phyloP scores from a whole-genome alignment of 2,113 vertebrate genomes.

The Callospermophilus lateralis region DNA sequence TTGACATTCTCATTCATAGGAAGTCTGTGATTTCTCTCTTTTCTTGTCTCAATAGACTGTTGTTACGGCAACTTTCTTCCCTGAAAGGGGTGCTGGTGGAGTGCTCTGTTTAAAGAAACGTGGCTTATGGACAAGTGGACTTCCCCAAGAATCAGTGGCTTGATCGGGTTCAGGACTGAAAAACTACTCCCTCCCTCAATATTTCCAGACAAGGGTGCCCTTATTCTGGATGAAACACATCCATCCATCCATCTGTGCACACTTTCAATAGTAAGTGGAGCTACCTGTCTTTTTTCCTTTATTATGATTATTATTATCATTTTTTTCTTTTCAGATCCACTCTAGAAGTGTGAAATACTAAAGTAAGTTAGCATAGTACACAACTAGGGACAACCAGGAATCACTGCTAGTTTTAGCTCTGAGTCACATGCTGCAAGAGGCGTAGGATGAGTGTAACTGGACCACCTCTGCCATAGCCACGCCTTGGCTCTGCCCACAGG shows the following conservation, averaged over 20 bases:
- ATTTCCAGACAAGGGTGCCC: neutral
- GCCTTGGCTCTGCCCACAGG: no score
- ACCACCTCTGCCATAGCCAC: neutral
- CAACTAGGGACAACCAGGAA: neutral
- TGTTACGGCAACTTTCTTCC: neutral
- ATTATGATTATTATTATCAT: neutral
- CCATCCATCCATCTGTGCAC: neutral
- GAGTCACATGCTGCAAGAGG: neutral
- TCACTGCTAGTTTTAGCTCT: neutral
- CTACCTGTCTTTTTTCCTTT: neutral
- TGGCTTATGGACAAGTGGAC: no score
- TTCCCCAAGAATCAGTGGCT: neutral
- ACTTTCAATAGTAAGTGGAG: neutral
- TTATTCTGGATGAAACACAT: neutral
- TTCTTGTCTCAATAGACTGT: neutral
- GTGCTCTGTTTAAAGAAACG: fast-evolving
- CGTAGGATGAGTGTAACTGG: neutral
- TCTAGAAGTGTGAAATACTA: neutral
- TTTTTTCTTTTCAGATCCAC: neutral
- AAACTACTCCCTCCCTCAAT: fast-evolving
- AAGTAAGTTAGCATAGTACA: neutral
- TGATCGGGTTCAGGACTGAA: neutral
- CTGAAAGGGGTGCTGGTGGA: no score
- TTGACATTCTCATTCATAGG: neutral
- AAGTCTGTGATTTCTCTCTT: neutral